phyloP scores from a whole-genome alignment of 2,797 vertebrate species.

The Discoglossus pictus region DNA sequence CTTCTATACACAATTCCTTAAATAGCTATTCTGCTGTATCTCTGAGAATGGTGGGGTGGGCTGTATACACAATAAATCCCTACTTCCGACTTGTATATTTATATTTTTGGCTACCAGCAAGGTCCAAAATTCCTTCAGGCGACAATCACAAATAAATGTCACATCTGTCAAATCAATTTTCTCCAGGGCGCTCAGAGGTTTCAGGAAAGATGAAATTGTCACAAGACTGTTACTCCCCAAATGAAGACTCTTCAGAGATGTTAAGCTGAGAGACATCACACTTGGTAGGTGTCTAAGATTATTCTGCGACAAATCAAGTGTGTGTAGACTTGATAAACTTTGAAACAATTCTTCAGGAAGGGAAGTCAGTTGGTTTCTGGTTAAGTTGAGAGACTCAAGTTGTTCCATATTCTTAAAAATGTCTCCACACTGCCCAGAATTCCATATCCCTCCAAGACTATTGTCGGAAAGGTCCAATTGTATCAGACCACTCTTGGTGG shows the following conservation, averaged over 20 bases:
- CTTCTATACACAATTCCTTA: constrained; percentile 13
- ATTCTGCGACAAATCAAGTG: constrained; percentile 49
- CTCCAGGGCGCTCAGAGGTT: constrained; percentile 9
- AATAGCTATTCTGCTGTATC: constrained; percentile 22
- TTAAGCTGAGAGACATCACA: constrained; percentile 11
- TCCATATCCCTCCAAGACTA: constrained; percentile 31
- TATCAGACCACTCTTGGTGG: background rate
- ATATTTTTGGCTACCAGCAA: constrained; percentile 32
- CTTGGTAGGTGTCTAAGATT: constrained; percentile 22
- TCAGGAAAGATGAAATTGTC: constrained; percentile 34
- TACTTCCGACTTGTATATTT: background rate
- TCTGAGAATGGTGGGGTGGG: background rate
- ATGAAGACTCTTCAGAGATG: constrained; percentile 24
- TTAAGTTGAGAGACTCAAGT: constrained; percentile 38
- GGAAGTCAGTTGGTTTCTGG: constrained; percentile 31
- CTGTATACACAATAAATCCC: constrained; percentile 1
- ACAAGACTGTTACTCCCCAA: constrained; percentile 44
- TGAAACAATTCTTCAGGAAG: constrained; percentile 37
- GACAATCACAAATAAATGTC: constrained; percentile 45
- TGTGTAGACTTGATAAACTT: constrained; percentile 22
- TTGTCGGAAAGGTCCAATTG: constrained; percentile 53
- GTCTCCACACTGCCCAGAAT: constrained; percentile 14
- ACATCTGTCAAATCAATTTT: constrained; percentile 40
- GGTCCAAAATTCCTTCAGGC: background rate
- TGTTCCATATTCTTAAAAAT: constrained; percentile 36